phyloP scores from a whole-genome alignment of 92 coral and sea anemone genomes.

The Bergia sp. region DNA sequence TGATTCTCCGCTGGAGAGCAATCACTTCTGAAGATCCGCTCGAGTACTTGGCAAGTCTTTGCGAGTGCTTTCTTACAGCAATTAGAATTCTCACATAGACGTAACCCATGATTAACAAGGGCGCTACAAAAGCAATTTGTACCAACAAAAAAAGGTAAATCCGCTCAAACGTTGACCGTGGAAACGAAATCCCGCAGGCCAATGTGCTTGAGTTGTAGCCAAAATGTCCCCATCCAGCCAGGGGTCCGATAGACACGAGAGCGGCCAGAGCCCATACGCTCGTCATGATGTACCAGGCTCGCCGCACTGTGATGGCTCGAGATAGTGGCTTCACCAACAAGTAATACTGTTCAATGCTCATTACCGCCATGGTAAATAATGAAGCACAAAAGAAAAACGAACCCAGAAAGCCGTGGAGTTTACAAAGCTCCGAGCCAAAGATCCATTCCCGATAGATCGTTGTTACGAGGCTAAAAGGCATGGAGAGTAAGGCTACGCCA shows the following conservation, averaged over 20 bases:
- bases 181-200: constrained; percentile 82
- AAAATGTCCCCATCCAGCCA: constrained; percentile 86
- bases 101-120: constrained; percentile 79
- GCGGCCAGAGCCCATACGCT: constrained; percentile 66
- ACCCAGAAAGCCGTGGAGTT: constrained; percentile 86
- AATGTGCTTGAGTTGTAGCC: constrained; percentile 82
- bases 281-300: constrained; percentile 78
- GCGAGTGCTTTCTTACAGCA: constrained; percentile 78
- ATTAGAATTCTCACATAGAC: constrained; percentile 76
- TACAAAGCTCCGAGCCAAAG: constrained; percentile 73
- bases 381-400: constrained; percentile 88
- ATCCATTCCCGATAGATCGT: constrained; percentile 81
- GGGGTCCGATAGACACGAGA: constrained; percentile 74
- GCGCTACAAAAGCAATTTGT: constrained; percentile 69
- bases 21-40: constrained; percentile 79
- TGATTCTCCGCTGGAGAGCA: constrained; percentile 80
- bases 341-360: constrained; percentile 89
- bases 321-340: constrained; percentile 85
- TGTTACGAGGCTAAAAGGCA: constrained; percentile 85
- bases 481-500: constrained; percentile 80
- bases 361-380: constrained; percentile 80
- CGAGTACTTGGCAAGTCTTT: constrained; percentile 72
- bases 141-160: constrained; percentile 72
- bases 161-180: constrained; percentile 67
- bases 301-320: constrained; percentile 73